These are phyloP conservation scores for Toxonevra muliebris DNA, from an alignment of 2,888 invertebrate species.

Conservation along the genomic window DNA sequence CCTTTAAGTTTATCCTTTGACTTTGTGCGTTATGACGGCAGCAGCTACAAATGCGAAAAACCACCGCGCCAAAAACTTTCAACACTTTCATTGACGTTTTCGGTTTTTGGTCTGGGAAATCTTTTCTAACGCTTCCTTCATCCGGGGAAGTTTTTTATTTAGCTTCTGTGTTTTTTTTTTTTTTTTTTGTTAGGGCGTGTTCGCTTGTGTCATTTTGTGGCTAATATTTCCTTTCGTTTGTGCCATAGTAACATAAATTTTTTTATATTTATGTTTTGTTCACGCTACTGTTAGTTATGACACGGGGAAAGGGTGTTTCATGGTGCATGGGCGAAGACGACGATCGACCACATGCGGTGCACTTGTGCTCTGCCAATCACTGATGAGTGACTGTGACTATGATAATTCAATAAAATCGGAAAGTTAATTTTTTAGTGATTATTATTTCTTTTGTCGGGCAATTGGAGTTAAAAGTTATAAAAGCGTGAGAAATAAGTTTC, in stretches of 20 bases:
- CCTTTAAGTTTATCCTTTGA: slow-evolving; percentile 54
- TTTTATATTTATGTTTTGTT: slow-evolving; percentile 32
- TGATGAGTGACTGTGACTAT: slow-evolving; percentile 28
- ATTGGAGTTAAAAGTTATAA: slow-evolving; percentile 11
- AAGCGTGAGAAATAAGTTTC: slow-evolving; percentile 22
- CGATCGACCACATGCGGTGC: slow-evolving; percentile 50
- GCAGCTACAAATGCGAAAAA: slow-evolving; percentile 42
- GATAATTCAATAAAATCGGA: slow-evolving; percentile 37
- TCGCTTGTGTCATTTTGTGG: slow-evolving; percentile 50
- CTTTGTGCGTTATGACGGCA: slow-evolving; percentile 41
- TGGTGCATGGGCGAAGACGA: slow-evolving; percentile 27
- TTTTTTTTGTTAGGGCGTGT: slow-evolving; percentile 50
- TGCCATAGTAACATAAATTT: slow-evolving; percentile 30
- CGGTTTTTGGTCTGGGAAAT: slow-evolving; percentile 53
- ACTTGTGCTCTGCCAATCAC: slow-evolving; percentile 48
- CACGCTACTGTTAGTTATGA: slow-evolving; percentile 20
- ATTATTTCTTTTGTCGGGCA: slow-evolving; percentile 12
- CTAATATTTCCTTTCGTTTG: slow-evolving; percentile 57
- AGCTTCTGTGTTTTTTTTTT: slow-evolving; percentile 16
- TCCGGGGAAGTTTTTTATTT: slow-evolving; percentile 36
- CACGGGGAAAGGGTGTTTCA: slow-evolving; percentile 11
- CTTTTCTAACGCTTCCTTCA: slow-evolving; percentile 50
- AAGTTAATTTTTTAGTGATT: slow-evolving; percentile 33
- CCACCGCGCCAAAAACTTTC: slow-evolving; percentile 46
- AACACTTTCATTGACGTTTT: slow-evolving; percentile 52